Base-by-base conservation (phyloP, 2,888 invertebrate genomes). In the Dicyrtomina minuta region DNA sequence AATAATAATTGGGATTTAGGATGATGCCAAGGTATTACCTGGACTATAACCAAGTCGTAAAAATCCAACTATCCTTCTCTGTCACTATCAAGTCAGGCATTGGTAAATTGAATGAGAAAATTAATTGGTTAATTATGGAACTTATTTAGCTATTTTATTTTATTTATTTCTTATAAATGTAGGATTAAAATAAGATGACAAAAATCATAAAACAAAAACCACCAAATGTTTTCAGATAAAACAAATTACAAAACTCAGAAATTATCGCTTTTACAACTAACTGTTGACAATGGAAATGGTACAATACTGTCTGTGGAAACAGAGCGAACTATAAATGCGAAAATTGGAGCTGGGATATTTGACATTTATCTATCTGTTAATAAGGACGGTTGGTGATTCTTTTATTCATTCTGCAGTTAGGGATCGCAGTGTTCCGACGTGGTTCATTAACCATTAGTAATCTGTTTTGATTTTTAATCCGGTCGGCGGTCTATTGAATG, bases 261-360 rank as follows among this genome's bases (percentile, higher is more conserved):
- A 39, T 55, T 75, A 15, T 46, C 46, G 8, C n/a, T 41, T 3
- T 62, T 75, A 12, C 73, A 77, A 56, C 15, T 77, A 8, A 74
- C 73, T n/a, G 70, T 74, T 0, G 76, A 77, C 39, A 75, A 75
- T 66, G 49, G 72, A 0, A 75, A 77, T 49, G 76, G 74, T 1
- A 22, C 66, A 0, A 27, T 77, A 0, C 61, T 77, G 3, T 70
- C 69, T 24, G 68, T 75, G 5, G 70, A 72, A 26, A 74, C 75
- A 1, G 74, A 77, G 33, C 66, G 71, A 22, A 60, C 64, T 62
- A 22, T 67, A 2, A 6, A 55, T 15, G 70, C 74, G 4, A 46
- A 62, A 27, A 20, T 46, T 24, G 73, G 74, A 22, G 58, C 72
- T 0, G 72, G 74, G 1, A 46, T 26, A 10, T 77, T 73, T 33